A percentile compares a stretch with the other conserved stretches of the same genome.
These are phyloP conservation scores for Furnarius figulus DNA, from an alignment of 2,113 vertebrate species.

Conservation along the genomic window DNA sequence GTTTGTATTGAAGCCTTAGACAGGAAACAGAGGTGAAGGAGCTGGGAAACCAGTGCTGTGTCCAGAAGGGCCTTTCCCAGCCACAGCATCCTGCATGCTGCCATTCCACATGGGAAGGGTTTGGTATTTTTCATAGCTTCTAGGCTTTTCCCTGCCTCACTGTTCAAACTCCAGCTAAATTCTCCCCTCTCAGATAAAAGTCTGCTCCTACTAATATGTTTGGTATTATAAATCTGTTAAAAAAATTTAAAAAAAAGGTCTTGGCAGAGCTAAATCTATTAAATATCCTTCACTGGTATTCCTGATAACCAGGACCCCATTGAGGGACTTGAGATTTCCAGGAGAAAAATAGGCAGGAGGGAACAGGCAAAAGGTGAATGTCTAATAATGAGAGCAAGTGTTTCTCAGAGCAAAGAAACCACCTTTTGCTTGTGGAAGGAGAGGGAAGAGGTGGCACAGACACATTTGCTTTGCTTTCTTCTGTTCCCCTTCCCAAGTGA, in stretches of 20 bases:
- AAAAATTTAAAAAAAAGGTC: background rate
- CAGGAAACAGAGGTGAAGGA: background rate
- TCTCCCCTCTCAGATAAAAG: background rate
- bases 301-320: background rate
- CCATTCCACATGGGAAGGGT: background rate
- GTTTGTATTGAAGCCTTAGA: background rate
- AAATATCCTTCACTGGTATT: background rate
- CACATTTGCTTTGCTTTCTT: background rate
- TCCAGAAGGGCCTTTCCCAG: background rate
- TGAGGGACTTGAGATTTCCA: background rate
- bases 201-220: background rate
- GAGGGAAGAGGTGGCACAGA: background rate
- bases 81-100: background rate
- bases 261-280: background rate
- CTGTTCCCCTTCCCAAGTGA: background rate
- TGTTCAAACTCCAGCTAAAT: background rate
- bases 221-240: background rate
- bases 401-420: background rate
- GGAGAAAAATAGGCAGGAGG: background rate
- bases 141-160: background rate
- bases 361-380: background rate
- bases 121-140: background rate
- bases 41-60: background rate
- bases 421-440: background rate
- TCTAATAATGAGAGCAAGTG: background rate